Conservation (phyloP, 2,888 invertebrate genomes). For the Matsumyia berberina region DNA sequence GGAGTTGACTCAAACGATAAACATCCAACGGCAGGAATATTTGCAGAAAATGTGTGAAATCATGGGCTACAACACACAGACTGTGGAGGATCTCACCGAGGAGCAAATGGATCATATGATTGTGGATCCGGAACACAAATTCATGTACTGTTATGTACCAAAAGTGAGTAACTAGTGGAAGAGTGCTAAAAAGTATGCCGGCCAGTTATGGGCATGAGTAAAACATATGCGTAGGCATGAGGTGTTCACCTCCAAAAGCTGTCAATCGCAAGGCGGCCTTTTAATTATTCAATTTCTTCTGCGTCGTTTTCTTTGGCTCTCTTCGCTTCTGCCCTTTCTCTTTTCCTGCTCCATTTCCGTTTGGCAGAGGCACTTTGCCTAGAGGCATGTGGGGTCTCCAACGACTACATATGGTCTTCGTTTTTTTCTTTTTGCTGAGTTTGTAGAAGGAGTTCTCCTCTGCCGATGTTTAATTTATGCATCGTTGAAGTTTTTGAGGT, state of each 20-base stretch:
- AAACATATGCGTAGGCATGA: constrained; percentile 10
- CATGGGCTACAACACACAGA: constrained; percentile 82
- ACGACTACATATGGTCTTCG: constrained; percentile 29
- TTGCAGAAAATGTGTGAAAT: constrained; percentile 87
- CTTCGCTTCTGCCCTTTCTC: constrained; percentile 9
- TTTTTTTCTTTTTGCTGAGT: constrained; percentile 43
- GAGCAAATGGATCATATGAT: constrained; percentile 91
- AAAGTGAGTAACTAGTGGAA: constrained; percentile 87
- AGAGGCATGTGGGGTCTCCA: constrained; percentile 24
- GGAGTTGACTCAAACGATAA: constrained; percentile 87
- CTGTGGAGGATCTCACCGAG: constrained; percentile 85
- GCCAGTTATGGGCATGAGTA: background rate
- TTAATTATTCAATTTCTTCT: constrained; percentile 44
- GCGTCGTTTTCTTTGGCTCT: background rate
- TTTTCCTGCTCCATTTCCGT: constrained; percentile 55
- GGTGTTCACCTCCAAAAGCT: constrained; percentile 16
- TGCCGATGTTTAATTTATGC: constrained; percentile 42
- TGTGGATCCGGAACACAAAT: constrained; percentile 92
- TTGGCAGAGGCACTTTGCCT: constrained; percentile 1
- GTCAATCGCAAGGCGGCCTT: constrained; percentile 13
- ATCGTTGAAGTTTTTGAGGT: constrained; percentile 16
- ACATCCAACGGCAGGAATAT: constrained; percentile 87
- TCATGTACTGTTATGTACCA: constrained; percentile 96
- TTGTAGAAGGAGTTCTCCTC: background rate
- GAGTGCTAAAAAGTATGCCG: background rate